phyloP scores from a whole-genome alignment of 2,888 invertebrate species.

The Acheta domesticus region DNA sequence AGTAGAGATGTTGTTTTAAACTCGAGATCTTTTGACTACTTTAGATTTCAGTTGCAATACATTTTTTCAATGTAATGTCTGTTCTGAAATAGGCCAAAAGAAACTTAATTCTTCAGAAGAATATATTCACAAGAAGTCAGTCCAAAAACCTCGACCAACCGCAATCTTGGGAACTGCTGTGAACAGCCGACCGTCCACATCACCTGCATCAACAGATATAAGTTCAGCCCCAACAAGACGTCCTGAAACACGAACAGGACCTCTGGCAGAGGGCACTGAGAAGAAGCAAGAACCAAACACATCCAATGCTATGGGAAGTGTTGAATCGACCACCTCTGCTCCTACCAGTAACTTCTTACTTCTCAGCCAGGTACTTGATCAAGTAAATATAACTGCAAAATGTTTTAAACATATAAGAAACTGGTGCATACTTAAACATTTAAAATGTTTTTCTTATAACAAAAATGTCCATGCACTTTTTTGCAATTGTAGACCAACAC shows the following conservation, averaged over 20 bases:
- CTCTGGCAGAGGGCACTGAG: neutral
- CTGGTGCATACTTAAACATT: too few relatives aligned
- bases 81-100: neutral
- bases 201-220: neutral
- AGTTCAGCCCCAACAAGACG: neutral
- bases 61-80: too few relatives aligned
- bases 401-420: too few relatives aligned
- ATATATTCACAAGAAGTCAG: neutral
- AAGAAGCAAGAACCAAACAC: neutral
- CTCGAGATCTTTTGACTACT: too few relatives aligned
- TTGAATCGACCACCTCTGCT: neutral
- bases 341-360: slow-evolving; percentile 7
- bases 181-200: neutral
- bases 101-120: neutral
- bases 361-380: neutral
- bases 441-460: too few relatives aligned
- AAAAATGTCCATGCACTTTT: too few relatives aligned
- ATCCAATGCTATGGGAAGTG: neutral
- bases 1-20: too few relatives aligned
- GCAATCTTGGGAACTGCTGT: neutral
- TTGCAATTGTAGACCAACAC: too few relatives aligned
- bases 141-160: neutral
- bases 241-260: neutral
- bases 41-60: too few relatives aligned
- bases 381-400: too few relatives aligned